Conservation (phyloP, 2,888 invertebrate species). For the Nomada fucata region DNA sequence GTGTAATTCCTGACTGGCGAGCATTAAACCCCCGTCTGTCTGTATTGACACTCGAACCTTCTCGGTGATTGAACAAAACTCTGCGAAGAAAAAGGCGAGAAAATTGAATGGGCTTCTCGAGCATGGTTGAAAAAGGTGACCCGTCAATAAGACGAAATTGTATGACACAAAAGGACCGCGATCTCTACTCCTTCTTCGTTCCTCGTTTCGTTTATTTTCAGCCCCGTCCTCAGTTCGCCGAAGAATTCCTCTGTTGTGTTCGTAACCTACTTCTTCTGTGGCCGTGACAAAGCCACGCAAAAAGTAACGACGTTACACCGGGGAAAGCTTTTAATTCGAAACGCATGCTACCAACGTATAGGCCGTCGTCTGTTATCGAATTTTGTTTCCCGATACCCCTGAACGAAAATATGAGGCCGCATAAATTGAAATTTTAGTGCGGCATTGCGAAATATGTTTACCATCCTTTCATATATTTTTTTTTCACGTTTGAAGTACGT, state of each 20-base stretch:
- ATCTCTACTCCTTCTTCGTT: neutral
- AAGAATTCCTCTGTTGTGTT: neutral
- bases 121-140: neutral
- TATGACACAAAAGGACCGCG: neutral
- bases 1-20: neutral
- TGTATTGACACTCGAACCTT: neutral
- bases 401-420: too few relatives aligned
- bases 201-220: slow-evolving; percentile 6
- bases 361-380: neutral
- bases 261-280: slow-evolving; percentile 14
- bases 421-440: too few relatives aligned
- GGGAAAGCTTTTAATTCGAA: neutral
- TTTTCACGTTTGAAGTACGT: too few relatives aligned
- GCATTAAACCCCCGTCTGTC: neutral
- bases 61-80: neutral
- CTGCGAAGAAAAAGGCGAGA: neutral
- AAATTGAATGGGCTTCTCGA: neutral
- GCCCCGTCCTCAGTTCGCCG: neutral
- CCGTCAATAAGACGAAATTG: neutral
- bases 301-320: neutral
- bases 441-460: neutral
- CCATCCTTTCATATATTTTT: too few relatives aligned
- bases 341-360: neutral
- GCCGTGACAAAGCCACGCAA: slow-evolving; percentile 17
- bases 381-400: neutral